Evolutionary conservation across 2,888 invertebrate genomes (phyloP), one percentile per base, ranked within the genome.

Genomic region (Nowickia ferox): DNA sequence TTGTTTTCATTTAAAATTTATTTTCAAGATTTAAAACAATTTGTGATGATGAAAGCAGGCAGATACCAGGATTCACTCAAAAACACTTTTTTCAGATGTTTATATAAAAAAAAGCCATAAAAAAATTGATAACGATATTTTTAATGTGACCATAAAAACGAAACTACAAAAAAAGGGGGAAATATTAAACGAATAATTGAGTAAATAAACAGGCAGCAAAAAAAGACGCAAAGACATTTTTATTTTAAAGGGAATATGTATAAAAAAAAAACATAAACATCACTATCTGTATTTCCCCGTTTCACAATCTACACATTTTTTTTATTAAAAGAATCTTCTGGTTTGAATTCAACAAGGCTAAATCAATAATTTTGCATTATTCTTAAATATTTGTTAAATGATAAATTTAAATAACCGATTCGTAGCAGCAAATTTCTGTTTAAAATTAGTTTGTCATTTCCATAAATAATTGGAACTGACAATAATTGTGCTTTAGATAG

Each of bases 291-390:
- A 46, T 46, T 65, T 38, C 72, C 77, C 48, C n/a, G 1, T 48
- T 30, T 72, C 9, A 57, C 48, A 63, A 76, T 65, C 44, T 44
- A 15, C 15, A 51, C 59, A 71, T 57, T 57, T 46, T 57, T 17
- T 57, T 75, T 10, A 3, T 22, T 46, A 55, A 9, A 15, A 2
- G 2, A 15, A 44, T 30, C 15, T 48, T 65, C 44, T 30, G 46
- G 69, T 75, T 19, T 44, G n/a, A 42, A 38, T 19, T 42, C 8
- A 51, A 66, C 68, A 84, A 66, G 84, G 84, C 68, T 66, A 66
- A 80, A 84, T 61, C 13, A 61, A 80, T 44, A n/a, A 57, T 55
- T 22, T 42, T 22, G 44, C 40, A 71, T 22, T 19, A 55, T 11
- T 44, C 6, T n/a, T 22, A 42, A 30, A 68, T 51, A 68, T 53